Evolutionary conservation across 2,113 vertebrate species (phyloP).

Genomic region (Halcyon senegalensis): DNA sequence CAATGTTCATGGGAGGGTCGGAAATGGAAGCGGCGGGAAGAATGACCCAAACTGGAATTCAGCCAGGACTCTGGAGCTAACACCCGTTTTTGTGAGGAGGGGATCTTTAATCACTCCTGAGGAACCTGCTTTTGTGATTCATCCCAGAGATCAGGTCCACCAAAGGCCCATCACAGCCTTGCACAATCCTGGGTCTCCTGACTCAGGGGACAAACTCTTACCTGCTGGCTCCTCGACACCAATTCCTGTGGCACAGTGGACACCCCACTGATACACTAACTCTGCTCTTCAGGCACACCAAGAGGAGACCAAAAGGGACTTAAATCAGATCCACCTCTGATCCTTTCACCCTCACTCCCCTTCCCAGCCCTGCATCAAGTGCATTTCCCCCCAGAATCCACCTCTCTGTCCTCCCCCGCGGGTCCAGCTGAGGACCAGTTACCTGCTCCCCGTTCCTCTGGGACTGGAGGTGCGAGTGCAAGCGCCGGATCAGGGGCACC

Average conservation of each 20-base stretch:
- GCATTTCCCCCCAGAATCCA: background rate
- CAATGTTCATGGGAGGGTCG: background rate
- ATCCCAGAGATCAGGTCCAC: background rate
- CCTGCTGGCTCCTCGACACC: background rate
- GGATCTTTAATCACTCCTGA: background rate
- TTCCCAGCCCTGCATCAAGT: background rate
- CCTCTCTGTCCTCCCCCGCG: rapidly evolving
- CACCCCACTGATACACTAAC: background rate
- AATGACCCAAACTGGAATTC: background rate
- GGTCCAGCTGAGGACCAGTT: background rate
- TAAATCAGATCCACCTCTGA: background rate
- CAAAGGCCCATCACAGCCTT: background rate
- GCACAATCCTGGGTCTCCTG: background rate
- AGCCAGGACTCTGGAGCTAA: background rate
- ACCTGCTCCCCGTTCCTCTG: slow-evolving; percentile 91
- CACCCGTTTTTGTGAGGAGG: background rate
- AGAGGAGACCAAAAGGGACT: background rate
- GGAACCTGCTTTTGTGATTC: background rate
- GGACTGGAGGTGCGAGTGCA: slow-evolving; percentile 89
- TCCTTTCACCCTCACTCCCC: background rate
- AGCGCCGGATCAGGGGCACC: slow-evolving; percentile 89
- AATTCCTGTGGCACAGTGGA: background rate
- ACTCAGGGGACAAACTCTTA: background rate
- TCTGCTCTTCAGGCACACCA: background rate
- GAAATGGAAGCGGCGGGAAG: slow-evolving; percentile 1